Evolutionary conservation across 2,113 vertebrate species (phyloP), one percentile per base, ranked within the genome.

Genomic region (Tragelaphus imberbis): DNA sequence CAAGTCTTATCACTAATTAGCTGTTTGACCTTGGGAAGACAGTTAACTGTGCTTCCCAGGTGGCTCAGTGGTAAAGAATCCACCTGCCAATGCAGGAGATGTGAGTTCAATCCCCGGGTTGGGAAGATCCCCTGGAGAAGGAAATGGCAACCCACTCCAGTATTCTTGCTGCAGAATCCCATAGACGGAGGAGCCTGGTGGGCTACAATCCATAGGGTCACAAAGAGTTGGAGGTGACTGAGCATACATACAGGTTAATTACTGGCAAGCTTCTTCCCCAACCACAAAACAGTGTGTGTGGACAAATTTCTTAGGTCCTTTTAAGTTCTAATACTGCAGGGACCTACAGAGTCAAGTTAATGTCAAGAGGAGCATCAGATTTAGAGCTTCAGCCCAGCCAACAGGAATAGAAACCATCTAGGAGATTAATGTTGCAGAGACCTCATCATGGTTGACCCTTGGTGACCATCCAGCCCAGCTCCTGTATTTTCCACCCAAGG

Each of bases 61-160:
- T 75, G 68, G n/a, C 1, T 0, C 68, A 75, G 21, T 1, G 1
- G 5, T 75, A 25, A 75, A 40, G 68, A 75, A 75, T 40, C 10
- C 36, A 2, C 10, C 68, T 13, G 68, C n/a, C n/a, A 23, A 6
- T 6, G 68, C n/a, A 6, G 19, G 19, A 71, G n/a, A 23, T 23
- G 2, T 71, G n/a, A 40, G 68, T 40, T 40, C 19, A 40, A 1
- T 40, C n/a, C n/a, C 10, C 5, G 0, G 19, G 68, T 6, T 3
- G 68, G 68, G n/a, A 71, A 71, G 68, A 71, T 71, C 10, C 19
- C 68, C n/a, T 23, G 71, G 71, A 77, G 36, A 75, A 75, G 21
- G 40, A 44, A 27, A 77, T 27, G 21, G 71, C 40, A 77, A 7
- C 23, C 12, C 12, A 44, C 40, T 77, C 21, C 5, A 44, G 71